phyloP scores from a whole-genome alignment of 2,888 invertebrate genomes.

The Craniophora ligustri region DNA sequence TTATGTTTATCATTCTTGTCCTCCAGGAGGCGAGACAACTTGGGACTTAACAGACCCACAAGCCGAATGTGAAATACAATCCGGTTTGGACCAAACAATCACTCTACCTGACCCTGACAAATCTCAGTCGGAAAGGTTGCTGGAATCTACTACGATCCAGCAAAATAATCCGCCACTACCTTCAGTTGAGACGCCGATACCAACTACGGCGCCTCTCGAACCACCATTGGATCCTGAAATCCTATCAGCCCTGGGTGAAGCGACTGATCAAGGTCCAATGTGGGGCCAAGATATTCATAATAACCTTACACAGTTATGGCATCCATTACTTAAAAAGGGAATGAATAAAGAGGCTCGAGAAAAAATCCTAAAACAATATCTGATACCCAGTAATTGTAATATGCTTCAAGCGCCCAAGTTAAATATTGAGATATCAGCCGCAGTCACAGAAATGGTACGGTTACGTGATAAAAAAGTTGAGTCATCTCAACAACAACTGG shows the following conservation, averaged over 20 bases:
- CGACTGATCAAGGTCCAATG: slow-evolving; percentile 6
- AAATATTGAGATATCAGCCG: slow-evolving; percentile 16
- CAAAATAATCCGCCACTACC: not conserved
- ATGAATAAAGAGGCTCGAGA: slow-evolving; percentile 6
- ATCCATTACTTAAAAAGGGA: slow-evolving; percentile 7
- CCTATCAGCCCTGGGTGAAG: slow-evolving; percentile 11
- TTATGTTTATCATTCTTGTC: not conserved
- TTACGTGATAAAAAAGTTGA: slow-evolving; percentile 21
- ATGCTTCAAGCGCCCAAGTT: slow-evolving; percentile 14
- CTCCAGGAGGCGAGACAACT: not conserved
- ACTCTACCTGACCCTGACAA: not conserved
- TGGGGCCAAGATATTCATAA: slow-evolving; percentile 1
- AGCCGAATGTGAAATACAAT: not conserved
- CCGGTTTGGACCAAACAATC: not conserved
- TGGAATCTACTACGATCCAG: not conserved
- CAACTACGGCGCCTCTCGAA: not conserved
- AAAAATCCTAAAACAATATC: slow-evolving; percentile 6
- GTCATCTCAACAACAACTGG: slow-evolving; percentile 9
- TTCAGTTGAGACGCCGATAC: not conserved
- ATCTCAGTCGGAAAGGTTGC: not conserved
- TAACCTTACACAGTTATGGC: slow-evolving; percentile 2
- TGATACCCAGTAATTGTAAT: slow-evolving; percentile 9
- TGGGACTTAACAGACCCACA: slow-evolving; percentile 1
- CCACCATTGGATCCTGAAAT: slow-evolving; percentile 16
- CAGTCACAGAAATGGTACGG: slow-evolving; percentile 8